Base-by-base conservation (phyloP, 2,797 vertebrate species). In the Rhynchotus rufescens region DNA sequence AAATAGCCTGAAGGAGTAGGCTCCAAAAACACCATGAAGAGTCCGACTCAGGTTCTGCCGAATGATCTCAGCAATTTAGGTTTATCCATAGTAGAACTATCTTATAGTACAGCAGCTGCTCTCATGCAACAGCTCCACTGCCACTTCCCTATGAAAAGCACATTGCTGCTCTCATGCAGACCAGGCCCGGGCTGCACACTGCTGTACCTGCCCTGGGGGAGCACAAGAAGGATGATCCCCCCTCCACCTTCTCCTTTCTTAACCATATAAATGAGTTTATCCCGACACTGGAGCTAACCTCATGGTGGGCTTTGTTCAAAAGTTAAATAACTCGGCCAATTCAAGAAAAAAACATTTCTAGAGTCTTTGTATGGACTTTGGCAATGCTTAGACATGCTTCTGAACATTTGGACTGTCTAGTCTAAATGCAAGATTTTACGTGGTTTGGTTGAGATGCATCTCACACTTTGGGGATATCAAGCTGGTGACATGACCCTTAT, bases 201-300 rank as follows among this genome's bases (percentile, higher is more conserved):
- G 5, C 15, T 36, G 14, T 0, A 0, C 25, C 23, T 47, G 25
- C 30, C 12, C 36, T 59, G 32, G 22, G 21, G 30, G 59, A 36
- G 21, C 44, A 49, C 56, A 73, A 56, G 34, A 67, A 64, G 77
- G 20, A 61, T 0, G 0, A 12, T 34, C 32, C 32, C 12, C 23
- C 9, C 42, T 56, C 28, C 12, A 28, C 23, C 32, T 17, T 47
- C 69, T 59, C 34, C 62, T 11, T 87, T 57, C 64, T 54, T 12
- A 16, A 67, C 30, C 30, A 22, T 67, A 45, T 32, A 9, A 21
- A 45, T 16, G 83, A 22, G 26, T 34, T 71, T 23, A 30, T 77
- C 71, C 34, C 26, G 66, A 15, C 60, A 73, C 28, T 52, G 40
- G 12, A 80, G 21, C 21, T 51, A 56, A 66, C 51, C n/a, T 64